These are phyloP conservation scores for Scolopax mira DNA, from an alignment of 2,113 vertebrate species.

Conservation along the genomic window DNA sequence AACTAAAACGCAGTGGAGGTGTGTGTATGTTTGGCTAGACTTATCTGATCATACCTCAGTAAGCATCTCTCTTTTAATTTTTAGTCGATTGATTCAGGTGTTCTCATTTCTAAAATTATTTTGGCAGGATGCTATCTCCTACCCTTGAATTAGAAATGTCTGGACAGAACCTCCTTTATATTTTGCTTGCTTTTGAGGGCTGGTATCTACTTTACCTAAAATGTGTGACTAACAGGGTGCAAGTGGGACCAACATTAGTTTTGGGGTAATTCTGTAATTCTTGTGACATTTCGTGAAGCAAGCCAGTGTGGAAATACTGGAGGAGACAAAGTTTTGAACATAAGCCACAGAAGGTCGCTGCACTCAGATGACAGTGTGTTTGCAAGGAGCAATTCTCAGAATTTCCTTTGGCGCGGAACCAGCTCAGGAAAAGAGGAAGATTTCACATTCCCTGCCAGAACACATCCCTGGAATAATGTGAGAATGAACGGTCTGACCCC, in stretches of 20 bases:
- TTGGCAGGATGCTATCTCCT: background rate
- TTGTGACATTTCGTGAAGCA: background rate
- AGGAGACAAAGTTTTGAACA: background rate
- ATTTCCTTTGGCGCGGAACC: conserved; percentile 7
- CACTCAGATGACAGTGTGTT: conserved; percentile 12
- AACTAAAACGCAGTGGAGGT: background rate
- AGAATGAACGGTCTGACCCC: conserved; percentile 16
- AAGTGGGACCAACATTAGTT: background rate
- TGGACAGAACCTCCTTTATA: background rate
- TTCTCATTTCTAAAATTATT: background rate
- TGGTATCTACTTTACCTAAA: background rate
- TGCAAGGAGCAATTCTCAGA: conserved; percentile 45
- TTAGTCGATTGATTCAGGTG: background rate
- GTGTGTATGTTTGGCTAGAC: background rate
- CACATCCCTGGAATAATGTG: conserved; percentile 23
- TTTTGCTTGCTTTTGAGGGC: background rate
- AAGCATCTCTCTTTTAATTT: background rate
- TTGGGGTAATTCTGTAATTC: background rate
- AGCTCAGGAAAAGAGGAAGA: conserved; percentile 49
- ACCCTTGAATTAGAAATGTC: background rate
- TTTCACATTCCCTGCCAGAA: conserved; percentile 29
- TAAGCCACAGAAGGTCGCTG: background rate
- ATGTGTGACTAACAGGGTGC: background rate
- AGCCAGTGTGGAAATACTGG: background rate
- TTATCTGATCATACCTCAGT: background rate